Percentiles rank a stretch among this genome's conserved stretches.
Evolutionary conservation across 2,888 invertebrate species (phyloP).

Genomic region (Cylindroiulus punctatus): DNA sequence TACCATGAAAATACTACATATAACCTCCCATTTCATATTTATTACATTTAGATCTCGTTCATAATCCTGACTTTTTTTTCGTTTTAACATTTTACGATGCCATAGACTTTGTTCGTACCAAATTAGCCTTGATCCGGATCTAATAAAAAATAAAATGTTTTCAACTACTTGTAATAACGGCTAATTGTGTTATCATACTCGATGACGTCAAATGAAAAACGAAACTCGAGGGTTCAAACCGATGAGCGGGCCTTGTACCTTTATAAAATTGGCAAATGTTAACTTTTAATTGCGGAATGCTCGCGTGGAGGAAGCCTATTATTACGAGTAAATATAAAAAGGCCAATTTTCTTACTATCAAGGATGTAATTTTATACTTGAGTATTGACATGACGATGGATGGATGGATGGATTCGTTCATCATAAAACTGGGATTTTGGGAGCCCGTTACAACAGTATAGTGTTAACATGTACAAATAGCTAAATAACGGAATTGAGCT

Average conservation of each 20-base stretch:
- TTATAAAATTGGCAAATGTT: not conserved
- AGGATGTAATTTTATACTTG: not conserved
- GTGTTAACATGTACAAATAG: too few relatives aligned
- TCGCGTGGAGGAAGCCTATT: not conserved
- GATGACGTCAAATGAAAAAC: not conserved
- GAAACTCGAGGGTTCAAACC: not conserved
- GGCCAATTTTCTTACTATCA: not conserved
- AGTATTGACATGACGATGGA: too few relatives aligned
- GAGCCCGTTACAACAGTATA: too few relatives aligned
- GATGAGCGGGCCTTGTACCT: not conserved
- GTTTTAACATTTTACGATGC: not conserved
- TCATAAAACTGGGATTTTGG: too few relatives aligned
- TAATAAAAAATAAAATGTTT: not conserved
- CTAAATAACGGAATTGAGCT: too few relatives aligned
- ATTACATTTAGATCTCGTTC: not conserved
- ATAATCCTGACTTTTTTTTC: not conserved
- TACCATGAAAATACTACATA: not conserved
- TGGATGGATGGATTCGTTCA: too few relatives aligned
- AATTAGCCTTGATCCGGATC: conserved; percentile 26
- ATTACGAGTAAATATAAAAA: not conserved
- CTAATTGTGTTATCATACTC: not conserved
- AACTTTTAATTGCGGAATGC: not conserved
- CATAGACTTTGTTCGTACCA: conserved; percentile 7
- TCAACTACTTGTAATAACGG: conserved; percentile 21
- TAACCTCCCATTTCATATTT: not conserved